Percentiles rank a stretch among this genome's conserved stretches.
Evolutionary conservation across 2,888 invertebrate genomes (phyloP).

Genomic region (Cephus pygmeus): DNA sequence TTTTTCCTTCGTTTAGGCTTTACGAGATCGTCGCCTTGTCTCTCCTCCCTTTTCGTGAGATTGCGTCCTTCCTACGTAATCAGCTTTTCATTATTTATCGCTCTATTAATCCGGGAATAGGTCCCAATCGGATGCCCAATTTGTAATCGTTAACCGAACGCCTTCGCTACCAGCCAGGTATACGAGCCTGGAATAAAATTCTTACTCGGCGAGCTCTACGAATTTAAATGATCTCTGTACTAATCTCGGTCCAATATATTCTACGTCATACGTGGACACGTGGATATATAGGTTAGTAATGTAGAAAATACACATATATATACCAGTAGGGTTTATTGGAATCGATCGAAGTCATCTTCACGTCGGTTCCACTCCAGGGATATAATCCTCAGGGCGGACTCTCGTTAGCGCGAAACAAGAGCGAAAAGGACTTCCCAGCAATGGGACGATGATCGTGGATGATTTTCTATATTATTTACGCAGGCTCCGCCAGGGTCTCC

Average conservation of each 20-base stretch:
- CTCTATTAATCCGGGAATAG: slow-evolving; percentile 59
- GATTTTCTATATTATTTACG: slow-evolving; percentile 22
- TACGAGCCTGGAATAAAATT: neutral
- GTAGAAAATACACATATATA: neutral
- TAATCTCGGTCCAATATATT: neutral
- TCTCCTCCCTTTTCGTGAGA: neutral
- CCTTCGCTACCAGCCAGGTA: neutral
- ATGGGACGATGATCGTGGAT: slow-evolving; percentile 16
- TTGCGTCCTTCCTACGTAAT: slow-evolving; percentile 43
- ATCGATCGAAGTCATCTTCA: neutral
- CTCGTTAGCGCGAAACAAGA: slow-evolving; percentile 4
- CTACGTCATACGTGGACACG: neutral
- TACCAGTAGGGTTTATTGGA: neutral
- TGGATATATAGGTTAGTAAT: neutral
- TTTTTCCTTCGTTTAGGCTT: slow-evolving; percentile 16
- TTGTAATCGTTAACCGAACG: slow-evolving; percentile 60
- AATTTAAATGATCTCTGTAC: neutral
- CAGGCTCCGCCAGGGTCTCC: slow-evolving; percentile 7
- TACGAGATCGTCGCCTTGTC: neutral
- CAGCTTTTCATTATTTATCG: slow-evolving; percentile 63
- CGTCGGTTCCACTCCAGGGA: neutral
- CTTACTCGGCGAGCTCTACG: neutral
- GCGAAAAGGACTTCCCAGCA: neutral
- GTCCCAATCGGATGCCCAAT: slow-evolving; percentile 57
- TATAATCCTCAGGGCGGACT: neutral